Conservation (phyloP, 1,140 invertebrate genomes). For the Heliconius eleuchia region DNA sequence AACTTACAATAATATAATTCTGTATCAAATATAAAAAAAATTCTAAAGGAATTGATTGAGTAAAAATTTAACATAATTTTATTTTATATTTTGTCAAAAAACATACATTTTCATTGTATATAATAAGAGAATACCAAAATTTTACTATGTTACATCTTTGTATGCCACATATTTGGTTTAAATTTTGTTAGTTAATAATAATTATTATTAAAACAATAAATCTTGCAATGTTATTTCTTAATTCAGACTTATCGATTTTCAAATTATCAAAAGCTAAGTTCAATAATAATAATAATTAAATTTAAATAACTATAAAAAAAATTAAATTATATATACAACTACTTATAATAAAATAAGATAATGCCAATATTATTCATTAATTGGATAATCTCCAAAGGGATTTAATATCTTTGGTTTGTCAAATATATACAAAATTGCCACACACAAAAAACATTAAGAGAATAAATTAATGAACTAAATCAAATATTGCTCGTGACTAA, state of each 20-base stretch:
- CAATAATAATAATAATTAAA: constrained; percentile 17
- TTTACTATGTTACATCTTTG: constrained; percentile 2
- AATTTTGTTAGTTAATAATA: neutral
- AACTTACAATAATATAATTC: constrained; percentile 31
- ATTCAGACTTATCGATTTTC: constrained; percentile 21
- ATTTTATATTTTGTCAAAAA: neutral
- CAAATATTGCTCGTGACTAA: constrained; percentile 64
- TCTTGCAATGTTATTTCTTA: constrained; percentile 16
- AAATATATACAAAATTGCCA: constrained; percentile 69
- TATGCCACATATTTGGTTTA: constrained; percentile 10
- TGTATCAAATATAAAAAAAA: constrained; percentile 15
- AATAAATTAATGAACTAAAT: constrained; percentile 50
- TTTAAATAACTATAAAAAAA: neutral
- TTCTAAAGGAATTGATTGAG: neutral
- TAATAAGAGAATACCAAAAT: neutral
- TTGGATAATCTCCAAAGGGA: constrained; percentile 64
- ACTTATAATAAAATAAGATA: constrained; percentile 34
- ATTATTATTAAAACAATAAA: constrained; percentile 9
- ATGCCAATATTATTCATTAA: constrained; percentile 36
- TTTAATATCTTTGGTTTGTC: constrained; percentile 73
- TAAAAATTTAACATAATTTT: constrained; percentile 1
- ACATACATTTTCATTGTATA: neutral
- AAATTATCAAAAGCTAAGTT: constrained; percentile 13
- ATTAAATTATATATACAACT: constrained; percentile 17
- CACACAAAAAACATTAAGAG: constrained; percentile 53